Evolutionary conservation across 2,888 invertebrate genomes (phyloP).

Genomic region (Apamea monoglypha): DNA sequence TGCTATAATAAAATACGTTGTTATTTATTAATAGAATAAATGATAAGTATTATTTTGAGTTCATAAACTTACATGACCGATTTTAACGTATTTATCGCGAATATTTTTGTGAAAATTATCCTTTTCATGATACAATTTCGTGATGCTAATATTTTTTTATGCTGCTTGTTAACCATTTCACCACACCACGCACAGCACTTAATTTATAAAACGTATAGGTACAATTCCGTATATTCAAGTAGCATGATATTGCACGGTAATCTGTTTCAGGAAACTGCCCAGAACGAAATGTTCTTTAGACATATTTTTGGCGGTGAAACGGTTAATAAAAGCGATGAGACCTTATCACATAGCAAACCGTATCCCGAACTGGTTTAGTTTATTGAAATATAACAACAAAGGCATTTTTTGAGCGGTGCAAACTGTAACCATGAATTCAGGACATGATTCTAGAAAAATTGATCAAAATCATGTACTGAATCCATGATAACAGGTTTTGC

Average conservation of each 20-base stretch:
- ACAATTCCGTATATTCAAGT: no score
- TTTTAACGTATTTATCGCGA: background rate
- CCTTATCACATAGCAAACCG: background rate
- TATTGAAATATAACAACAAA: no score
- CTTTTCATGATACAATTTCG: background rate
- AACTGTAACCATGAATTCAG: no score
- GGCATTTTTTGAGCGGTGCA: no score
- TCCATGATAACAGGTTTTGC: no score
- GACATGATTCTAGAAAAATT: no score
- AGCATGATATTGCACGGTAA: background rate
- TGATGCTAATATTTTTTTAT: background rate
- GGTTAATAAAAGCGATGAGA: background rate
- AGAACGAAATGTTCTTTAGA: background rate
- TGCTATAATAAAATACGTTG: background rate
- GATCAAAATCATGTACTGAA: no score
- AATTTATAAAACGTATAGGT: no score
- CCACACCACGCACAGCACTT: background rate
- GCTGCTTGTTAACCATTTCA: background rate
- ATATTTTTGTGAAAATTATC: background rate
- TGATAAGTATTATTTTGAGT: slow-evolving; percentile 26
- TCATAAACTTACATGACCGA: slow-evolving; percentile 16
- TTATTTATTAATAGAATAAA: slow-evolving; percentile 7
- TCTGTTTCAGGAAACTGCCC: background rate
- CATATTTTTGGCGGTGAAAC: background rate
- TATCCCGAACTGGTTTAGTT: background rate